A percentile compares a stretch with the other conserved stretches of the same genome.
phyloP scores from a whole-genome alignment of 23 tunicate genomes.

The Styela plicata region DNA sequence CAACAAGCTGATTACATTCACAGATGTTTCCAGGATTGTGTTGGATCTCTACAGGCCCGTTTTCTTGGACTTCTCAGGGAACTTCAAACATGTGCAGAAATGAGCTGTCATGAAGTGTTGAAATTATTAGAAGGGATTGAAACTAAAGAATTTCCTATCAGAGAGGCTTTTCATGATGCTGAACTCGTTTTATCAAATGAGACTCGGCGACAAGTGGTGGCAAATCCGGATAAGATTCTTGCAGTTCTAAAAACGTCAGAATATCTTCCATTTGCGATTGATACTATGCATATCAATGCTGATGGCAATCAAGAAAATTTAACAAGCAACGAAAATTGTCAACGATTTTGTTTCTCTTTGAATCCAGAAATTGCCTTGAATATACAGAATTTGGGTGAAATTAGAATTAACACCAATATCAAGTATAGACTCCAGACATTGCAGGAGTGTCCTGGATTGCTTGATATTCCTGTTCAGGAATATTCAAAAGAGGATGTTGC shows the following conservation, averaged over 20 bases:
- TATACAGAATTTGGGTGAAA: constrained; percentile 5
- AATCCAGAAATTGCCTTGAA: not conserved
- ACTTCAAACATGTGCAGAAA: not conserved
- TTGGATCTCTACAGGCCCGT: constrained; percentile 12
- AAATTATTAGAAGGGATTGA: not conserved
- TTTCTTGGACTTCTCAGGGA: not conserved
- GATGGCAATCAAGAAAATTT: not conserved
- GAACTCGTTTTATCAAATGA: constrained; percentile 19
- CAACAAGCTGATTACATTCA: constrained; percentile 10
- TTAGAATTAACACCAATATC: not conserved
- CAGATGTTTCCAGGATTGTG: not conserved
- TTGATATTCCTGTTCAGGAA: not conserved
- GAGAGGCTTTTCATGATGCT: constrained; percentile 17
- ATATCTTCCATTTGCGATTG: not conserved
- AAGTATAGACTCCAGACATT: not conserved
- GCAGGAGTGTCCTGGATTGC: constrained; percentile 1
- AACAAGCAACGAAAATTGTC: not conserved
- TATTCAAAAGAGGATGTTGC: not conserved
- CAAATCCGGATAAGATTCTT: constrained; percentile 16
- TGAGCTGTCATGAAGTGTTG: not conserved
- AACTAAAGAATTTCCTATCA: not conserved
- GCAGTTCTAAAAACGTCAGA: not conserved
- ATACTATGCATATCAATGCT: not conserved
- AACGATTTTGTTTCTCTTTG: not conserved
- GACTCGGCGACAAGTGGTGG: constrained; percentile 6